A percentile compares a stretch with the other conserved stretches of the same genome.
These are phyloP conservation scores for Zoanthus gigantus DNA, from an alignment of 92 coral and sea anemone genomes.

Conservation along the genomic window DNA sequence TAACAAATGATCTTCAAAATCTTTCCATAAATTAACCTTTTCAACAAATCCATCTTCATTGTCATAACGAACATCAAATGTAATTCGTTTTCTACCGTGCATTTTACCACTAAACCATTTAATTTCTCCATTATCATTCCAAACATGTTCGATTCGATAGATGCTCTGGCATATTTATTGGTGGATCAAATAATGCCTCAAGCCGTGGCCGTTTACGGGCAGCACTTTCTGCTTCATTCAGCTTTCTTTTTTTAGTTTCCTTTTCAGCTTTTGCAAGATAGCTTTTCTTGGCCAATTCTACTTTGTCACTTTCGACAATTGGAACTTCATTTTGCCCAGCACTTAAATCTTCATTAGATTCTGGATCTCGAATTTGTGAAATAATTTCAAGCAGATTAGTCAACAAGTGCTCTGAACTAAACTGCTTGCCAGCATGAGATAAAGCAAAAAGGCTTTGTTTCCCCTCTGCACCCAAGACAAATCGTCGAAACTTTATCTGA, in stretches of 20 bases:
- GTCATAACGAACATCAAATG: conserved; percentile 25
- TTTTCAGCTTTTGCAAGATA: conserved; percentile 18
- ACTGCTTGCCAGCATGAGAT: too few species aligned
- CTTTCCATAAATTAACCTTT: conserved; percentile 25
- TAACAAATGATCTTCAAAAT: conserved; percentile 14
- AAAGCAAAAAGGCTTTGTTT: too few species aligned
- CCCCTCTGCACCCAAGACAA: not conserved
- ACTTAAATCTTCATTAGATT: too few species aligned
- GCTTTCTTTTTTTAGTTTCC: not conserved
- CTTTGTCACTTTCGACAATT: conserved; percentile 5
- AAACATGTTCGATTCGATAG: conserved; percentile 6
- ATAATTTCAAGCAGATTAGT: too few species aligned
- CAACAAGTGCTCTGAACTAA: too few species aligned
- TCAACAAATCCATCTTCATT: conserved; percentile 31
- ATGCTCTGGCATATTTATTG: conserved; percentile 18
- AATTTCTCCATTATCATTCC: conserved; percentile 6
- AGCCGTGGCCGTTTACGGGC: not conserved
- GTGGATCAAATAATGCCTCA: conserved; percentile 26
- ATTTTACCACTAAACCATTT: conserved; percentile 12
- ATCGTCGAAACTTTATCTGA: conserved; percentile 12
- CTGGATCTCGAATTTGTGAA: too few species aligned
- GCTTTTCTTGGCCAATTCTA: not conserved
- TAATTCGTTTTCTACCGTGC: conserved; percentile 23
- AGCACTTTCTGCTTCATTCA: too few species aligned
- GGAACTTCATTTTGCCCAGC: not conserved